phyloP scores from a whole-genome alignment of 1,140 invertebrate genomes.

The Conus ventricosus region DNA sequence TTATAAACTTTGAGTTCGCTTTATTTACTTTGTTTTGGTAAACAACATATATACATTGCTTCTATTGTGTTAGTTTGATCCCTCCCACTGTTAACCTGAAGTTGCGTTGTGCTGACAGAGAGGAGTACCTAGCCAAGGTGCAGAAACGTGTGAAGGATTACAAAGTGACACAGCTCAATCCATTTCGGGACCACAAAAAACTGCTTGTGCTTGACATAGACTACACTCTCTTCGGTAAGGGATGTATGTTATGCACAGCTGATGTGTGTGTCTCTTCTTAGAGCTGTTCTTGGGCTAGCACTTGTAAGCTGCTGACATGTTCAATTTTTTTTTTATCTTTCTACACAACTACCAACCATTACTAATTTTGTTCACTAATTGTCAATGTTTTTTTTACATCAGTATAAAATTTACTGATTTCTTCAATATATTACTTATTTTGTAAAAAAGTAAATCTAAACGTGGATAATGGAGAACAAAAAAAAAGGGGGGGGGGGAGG shows the following conservation, averaged over 20 bases:
- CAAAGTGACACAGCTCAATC: conserved; percentile 88
- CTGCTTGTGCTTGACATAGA: conserved; percentile 96
- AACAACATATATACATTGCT: too few relatives aligned
- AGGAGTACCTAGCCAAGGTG: conserved; percentile 81
- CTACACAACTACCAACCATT: too few relatives aligned
- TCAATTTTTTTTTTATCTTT: neutral
- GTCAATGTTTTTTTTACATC: too few relatives aligned
- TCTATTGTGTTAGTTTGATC: too few relatives aligned
- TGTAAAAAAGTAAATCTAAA: too few relatives aligned
- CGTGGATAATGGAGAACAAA: too few relatives aligned
- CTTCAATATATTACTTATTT: too few relatives aligned
- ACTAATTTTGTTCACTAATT: too few relatives aligned
- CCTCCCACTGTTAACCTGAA: neutral
- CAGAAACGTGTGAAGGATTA: conserved; percentile 90
- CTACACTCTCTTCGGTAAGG: conserved; percentile 89
- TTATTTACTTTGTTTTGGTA: too few relatives aligned
- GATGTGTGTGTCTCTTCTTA: neutral
- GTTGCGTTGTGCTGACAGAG: conserved; percentile 63
- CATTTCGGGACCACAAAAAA: conserved; percentile 88
- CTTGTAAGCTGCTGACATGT: neutral
- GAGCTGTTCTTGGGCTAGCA: neutral
- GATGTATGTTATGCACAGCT: neutral
- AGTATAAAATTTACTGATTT: too few relatives aligned
- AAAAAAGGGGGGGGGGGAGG: too few relatives aligned
- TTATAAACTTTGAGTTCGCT: too few relatives aligned